phyloP scores from a whole-genome alignment of 1,140 invertebrate genomes.

The Cydia strobilella region DNA sequence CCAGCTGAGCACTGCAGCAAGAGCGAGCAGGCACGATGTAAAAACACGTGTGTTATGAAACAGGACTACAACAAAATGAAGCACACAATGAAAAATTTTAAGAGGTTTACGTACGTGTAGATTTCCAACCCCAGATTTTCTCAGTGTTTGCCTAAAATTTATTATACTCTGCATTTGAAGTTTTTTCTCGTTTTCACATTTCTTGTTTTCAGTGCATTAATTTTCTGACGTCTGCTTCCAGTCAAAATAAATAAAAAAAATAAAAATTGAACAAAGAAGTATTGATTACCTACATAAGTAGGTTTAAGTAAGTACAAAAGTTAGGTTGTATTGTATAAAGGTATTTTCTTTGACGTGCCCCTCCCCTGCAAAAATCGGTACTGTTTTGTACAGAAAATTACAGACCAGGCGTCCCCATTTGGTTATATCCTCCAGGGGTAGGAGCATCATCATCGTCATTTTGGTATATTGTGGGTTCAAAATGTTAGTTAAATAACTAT shows the following conservation, averaged over 20 bases:
- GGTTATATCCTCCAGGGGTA: no score
- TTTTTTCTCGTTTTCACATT: constrained; percentile 14
- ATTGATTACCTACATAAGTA: background rate
- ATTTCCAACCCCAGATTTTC: constrained; percentile 23
- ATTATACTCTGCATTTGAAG: constrained; percentile 18
- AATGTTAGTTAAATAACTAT: no score
- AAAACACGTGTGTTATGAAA: constrained; percentile 1
- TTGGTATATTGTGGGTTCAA: no score
- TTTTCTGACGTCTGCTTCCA: constrained; percentile 8
- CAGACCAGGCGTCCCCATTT: no score
- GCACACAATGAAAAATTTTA: constrained; percentile 29
- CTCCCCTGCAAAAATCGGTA: no score
- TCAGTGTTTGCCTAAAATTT: constrained; percentile 15
- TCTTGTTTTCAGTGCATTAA: background rate
- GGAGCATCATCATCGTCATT: no score
- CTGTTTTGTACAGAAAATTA: no score
- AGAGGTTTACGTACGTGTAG: constrained; percentile 21
- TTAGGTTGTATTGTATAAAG: no score
- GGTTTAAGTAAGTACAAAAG: no score
- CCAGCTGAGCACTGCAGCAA: constrained; percentile 34
- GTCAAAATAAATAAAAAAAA: background rate
- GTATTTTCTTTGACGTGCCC: no score
- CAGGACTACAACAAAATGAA: constrained; percentile 13
- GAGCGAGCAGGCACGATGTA: constrained; percentile 34
- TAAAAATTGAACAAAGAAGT: background rate